Evolutionary conservation across 2,797 vertebrate species (phyloP).

Genomic region (Scarus forsteni): DNA sequence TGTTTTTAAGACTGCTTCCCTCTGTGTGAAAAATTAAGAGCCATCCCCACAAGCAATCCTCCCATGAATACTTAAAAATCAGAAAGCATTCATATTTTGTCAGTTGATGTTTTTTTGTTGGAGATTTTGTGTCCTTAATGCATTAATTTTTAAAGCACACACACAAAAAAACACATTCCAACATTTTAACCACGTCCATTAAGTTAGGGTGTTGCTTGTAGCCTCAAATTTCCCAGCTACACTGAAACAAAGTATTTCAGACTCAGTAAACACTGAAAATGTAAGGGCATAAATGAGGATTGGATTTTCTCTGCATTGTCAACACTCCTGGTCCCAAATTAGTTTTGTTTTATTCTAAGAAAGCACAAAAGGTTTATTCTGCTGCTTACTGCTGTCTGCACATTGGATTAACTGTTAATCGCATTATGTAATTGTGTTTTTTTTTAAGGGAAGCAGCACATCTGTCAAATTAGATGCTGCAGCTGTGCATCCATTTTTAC

Average conservation of each 20-base stretch:
- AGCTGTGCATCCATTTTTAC: slow-evolving; percentile 15
- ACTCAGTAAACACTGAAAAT: background rate
- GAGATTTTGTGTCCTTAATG: slow-evolving; percentile 2
- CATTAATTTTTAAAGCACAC: background rate
- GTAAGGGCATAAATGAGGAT: background rate
- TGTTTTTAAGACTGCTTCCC: slow-evolving; percentile 1
- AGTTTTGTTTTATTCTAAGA: background rate
- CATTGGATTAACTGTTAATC: background rate
- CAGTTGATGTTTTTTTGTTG: background rate
- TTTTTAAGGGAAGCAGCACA: background rate
- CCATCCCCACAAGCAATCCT: background rate
- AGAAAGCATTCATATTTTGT: background rate
- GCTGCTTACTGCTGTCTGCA: background rate
- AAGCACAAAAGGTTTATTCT: background rate
- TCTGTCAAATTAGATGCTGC: slow-evolving; percentile 19
- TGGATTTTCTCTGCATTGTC: background rate
- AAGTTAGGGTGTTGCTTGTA: background rate
- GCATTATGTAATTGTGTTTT: background rate
- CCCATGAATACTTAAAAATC: background rate
- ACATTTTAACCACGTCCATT: background rate
- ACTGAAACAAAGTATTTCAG: background rate
- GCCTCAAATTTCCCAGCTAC: background rate
- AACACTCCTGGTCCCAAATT: background rate
- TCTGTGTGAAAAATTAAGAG: background rate
- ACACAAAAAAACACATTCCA: background rate